Evolutionary conservation across 2,113 vertebrate genomes (phyloP), one percentile per base, ranked within the genome.

Genomic region (Loxodonta africana): DNA sequence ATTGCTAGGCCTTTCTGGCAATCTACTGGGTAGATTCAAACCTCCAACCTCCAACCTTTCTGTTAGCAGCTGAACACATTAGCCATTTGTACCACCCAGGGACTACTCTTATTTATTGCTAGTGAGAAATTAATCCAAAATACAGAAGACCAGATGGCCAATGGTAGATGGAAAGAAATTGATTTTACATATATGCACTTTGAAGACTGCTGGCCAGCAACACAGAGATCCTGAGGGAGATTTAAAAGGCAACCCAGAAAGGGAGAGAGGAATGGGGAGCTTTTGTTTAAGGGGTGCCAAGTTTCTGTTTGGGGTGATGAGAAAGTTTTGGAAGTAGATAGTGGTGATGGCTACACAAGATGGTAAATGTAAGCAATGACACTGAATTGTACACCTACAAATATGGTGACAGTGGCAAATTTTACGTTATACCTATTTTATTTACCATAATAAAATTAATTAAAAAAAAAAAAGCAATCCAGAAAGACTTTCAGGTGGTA

Each of bases 41-140:
- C 48, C 48, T 48, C 48, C 48, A 6, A 48, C 48, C 48, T 48
- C 48, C 48, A 6, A 48, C 48, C 4, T 48, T 48, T 48, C 10
- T 7, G 48, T 48, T 48, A 48, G 48, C 48, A 48, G 48, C 48
- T 48, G 48, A 48, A 10, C 10, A 48, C 48, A 48, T 48, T 48
- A 48, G 10, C 48, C 48, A 6, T 48, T 48, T 48, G 48, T 10
- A 48, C 48, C 48, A 48, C 48, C 48, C 48, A 48, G 48, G 48
- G 48, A 48, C 48, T 48, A 48, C 48, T 6, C 37, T 37, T 37
- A 10, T 48, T 48, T 48, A 48, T 48, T 48, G 41, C 41, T 78
- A 57, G 28, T 78, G 33, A 93, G 48, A 95, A 63, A 77, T 63
- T 69, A 71, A 78, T 80, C n/a, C 37, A 51, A 82, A 91, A 84